Conservation (phyloP, 2,113 vertebrate genomes). For the Perca schrenkii region DNA sequence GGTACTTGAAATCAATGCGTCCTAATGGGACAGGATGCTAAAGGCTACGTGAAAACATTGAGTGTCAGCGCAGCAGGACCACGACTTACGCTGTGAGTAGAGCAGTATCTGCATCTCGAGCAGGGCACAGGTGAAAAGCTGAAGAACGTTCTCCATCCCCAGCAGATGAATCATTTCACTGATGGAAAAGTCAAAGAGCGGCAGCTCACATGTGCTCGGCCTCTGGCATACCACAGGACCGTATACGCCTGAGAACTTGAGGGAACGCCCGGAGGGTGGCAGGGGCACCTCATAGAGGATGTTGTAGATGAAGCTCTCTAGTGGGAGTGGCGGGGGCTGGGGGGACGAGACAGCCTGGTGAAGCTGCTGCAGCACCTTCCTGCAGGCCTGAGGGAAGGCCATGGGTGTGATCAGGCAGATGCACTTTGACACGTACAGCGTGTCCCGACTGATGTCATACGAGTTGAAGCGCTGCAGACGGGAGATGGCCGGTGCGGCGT, state of each 20-base stretch:
- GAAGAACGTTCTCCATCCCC: slow-evolving; percentile 96
- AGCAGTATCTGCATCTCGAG: slow-evolving; percentile 99
- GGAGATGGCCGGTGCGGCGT: slow-evolving; percentile 88
- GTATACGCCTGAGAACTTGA: slow-evolving; percentile 97
- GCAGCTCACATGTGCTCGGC: slow-evolving; percentile 94
- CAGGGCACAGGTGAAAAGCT: slow-evolving; percentile 97
- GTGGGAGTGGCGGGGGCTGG: slow-evolving; percentile 94
- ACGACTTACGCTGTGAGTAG: slow-evolving; percentile 97
- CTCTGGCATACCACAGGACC: slow-evolving; percentile 96
- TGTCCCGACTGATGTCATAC: slow-evolving; percentile 97
- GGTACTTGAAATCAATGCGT: neutral
- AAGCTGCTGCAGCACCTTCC: slow-evolving; percentile 93
- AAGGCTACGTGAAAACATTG: slow-evolving; percentile 3
- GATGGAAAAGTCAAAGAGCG: slow-evolving; percentile 95
- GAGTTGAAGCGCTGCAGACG: slow-evolving; percentile 98
- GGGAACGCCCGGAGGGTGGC: slow-evolving; percentile 93
- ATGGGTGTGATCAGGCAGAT: slow-evolving; percentile 97
- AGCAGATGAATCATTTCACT: slow-evolving; percentile 94
- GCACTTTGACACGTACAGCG: slow-evolving; percentile 97
- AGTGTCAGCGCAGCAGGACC: neutral
- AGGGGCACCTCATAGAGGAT: slow-evolving; percentile 97
- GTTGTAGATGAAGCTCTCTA: slow-evolving; percentile 99
- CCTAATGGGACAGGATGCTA: neutral
- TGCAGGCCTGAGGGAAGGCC: slow-evolving; percentile 96
- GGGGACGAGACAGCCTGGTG: slow-evolving; percentile 94